Evolutionary conservation across 2,797 vertebrate genomes (phyloP).

Genomic region (Oceanodroma leucorhoa): DNA sequence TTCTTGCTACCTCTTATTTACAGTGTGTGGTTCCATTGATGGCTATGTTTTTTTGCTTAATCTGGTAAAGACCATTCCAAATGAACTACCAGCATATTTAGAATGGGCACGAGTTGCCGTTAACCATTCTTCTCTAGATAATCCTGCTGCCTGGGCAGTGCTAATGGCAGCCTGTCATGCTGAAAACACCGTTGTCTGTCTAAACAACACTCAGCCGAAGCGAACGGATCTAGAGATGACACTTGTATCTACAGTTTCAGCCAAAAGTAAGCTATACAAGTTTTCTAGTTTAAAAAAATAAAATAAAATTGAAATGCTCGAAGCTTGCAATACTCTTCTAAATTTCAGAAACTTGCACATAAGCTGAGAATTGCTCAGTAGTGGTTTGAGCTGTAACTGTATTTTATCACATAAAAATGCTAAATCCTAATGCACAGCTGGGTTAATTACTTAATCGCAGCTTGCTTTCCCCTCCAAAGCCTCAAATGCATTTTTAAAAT

Average conservation of each 20-base stretch:
- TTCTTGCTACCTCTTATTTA: not conserved
- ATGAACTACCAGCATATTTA: not conserved
- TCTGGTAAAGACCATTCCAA: not conserved
- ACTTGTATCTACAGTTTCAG: slow-evolving; percentile 86
- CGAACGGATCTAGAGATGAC: slow-evolving; percentile 76
- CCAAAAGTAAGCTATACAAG: slow-evolving; percentile 82
- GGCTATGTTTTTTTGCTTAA: not conserved
- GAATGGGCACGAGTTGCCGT: not conserved
- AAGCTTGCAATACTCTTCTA: not conserved
- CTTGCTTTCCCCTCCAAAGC: not conserved
- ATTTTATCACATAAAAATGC: not conserved
- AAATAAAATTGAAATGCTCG: not conserved
- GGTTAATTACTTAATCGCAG: not conserved
- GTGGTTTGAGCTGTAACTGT: not conserved
- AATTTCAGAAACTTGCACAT: not conserved
- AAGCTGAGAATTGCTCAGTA: not conserved
- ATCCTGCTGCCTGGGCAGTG: slow-evolving; percentile 89
- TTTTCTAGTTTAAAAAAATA: not conserved
- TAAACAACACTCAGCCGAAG: slow-evolving; percentile 76
- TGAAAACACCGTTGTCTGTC: slow-evolving; percentile 82
- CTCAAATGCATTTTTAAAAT: not conserved
- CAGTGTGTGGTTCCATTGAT: not conserved
- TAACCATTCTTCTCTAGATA: slow-evolving; percentile 77
- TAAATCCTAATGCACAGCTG: not conserved
- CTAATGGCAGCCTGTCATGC: slow-evolving; percentile 93